Evolutionary conservation across 2,888 invertebrate species (phyloP).

Genomic region (Platynereis dumerilii): DNA sequence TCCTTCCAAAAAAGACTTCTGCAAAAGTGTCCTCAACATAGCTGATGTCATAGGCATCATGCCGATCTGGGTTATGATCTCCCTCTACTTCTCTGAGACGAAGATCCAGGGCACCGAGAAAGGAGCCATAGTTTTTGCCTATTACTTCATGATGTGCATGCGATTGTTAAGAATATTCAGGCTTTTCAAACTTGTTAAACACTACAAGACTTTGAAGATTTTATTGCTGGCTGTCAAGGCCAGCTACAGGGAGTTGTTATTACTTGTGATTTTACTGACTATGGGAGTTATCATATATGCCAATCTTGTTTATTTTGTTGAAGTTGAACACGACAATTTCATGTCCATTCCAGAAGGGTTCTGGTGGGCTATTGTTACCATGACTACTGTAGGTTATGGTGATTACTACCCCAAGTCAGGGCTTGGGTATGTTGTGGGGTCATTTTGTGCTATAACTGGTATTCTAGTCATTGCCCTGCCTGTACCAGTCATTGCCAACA

Average conservation of each 20-base stretch:
- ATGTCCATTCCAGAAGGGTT: conserved; percentile 25
- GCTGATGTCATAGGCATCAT: conserved; percentile 21
- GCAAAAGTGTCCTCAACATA: conserved; percentile 17
- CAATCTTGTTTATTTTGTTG: conserved; percentile 23
- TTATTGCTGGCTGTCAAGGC: conserved; percentile 23
- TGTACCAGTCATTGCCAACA: conserved; percentile 24
- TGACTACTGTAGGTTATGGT: conserved; percentile 24
- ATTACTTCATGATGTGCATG: conserved; percentile 23
- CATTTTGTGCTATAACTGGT: conserved; percentile 24
- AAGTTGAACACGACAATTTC: conserved; percentile 25
- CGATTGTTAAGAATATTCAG: conserved; percentile 20
- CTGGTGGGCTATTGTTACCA: conserved; percentile 26
- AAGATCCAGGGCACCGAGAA: conserved; percentile 16
- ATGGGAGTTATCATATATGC: conserved; percentile 25
- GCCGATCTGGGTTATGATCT: conserved; percentile 23
- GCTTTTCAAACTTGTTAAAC: conserved; percentile 22
- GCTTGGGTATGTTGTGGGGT: conserved; percentile 21
- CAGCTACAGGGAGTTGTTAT: conserved; percentile 21
- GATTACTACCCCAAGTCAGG: conserved; percentile 22
- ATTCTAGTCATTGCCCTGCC: conserved; percentile 24
- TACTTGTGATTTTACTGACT: conserved; percentile 19
- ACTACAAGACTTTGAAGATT: conserved; percentile 23
- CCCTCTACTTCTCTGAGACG: conserved; percentile 10
- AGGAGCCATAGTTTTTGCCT: conserved; percentile 23
- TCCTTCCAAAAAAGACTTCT: conserved; percentile 14